Conservation (phyloP, 2,113 vertebrate genomes). For the Scartelaos histophorus region DNA sequence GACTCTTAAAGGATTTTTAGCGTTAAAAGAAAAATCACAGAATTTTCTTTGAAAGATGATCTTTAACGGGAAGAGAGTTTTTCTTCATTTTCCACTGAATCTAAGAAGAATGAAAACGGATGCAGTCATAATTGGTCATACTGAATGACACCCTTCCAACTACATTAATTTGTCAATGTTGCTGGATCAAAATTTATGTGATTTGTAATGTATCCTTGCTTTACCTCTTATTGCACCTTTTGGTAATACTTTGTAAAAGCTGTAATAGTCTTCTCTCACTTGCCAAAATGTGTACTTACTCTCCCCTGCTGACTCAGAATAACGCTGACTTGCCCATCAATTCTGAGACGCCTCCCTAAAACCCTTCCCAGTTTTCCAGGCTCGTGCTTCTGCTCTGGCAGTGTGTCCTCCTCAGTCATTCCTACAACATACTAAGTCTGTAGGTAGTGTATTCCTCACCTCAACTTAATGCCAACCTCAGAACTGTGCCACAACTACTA, state of each 20-base stretch:
- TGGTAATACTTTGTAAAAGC: background rate
- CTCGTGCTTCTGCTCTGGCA: slow-evolving; percentile 13
- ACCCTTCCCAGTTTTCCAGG: slow-evolving; percentile 20
- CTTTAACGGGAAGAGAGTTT: slow-evolving; percentile 39
- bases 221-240: background rate
- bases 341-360: slow-evolving; percentile 34
- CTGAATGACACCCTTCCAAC: background rate
- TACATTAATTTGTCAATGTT: background rate
- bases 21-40: slow-evolving; percentile 20
- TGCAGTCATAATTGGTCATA: background rate
- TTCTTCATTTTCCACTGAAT: slow-evolving; percentile 49
- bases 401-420: slow-evolving; percentile 1
- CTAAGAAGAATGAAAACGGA: slow-evolving; percentile 39
- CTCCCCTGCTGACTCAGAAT: slow-evolving; percentile 26
- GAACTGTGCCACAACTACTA: background rate
- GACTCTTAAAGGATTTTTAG: slow-evolving; percentile 18
- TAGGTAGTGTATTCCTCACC: background rate
- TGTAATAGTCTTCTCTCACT: background rate
- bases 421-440: slow-evolving; percentile 10
- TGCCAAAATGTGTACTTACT: slow-evolving; percentile 28
- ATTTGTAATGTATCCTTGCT: background rate
- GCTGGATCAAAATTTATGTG: background rate
- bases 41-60: slow-evolving; percentile 48
- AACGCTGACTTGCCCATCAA: slow-evolving; percentile 36
- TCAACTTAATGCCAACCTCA: background rate